phyloP scores from a whole-genome alignment of 2,888 invertebrate genomes.

The Elgonia sp. region DNA sequence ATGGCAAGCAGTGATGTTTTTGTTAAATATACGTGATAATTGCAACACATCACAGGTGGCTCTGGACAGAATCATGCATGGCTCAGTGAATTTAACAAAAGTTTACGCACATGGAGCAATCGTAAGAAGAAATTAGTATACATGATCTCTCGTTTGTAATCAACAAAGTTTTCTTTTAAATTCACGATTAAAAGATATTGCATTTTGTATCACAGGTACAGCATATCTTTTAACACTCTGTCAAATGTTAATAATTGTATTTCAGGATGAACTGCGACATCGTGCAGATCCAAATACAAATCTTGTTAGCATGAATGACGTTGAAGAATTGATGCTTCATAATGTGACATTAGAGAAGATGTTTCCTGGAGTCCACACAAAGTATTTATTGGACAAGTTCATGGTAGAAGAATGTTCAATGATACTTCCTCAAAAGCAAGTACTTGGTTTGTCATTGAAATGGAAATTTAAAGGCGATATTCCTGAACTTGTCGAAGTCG shows the following conservation, averaged over 20 bases:
- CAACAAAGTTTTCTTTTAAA: too few relatives aligned
- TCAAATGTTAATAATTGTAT: too few relatives aligned
- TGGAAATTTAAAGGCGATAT: neutral
- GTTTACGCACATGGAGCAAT: neutral
- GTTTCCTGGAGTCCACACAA: conserved; percentile 19
- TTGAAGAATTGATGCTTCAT: neutral
- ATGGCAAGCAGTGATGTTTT: conserved; percentile 39
- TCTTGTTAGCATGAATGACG: conserved; percentile 10
- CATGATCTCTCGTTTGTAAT: too few relatives aligned
- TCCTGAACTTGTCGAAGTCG: conserved; percentile 48
- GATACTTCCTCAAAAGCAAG: conserved; percentile 6
- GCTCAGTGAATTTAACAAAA: conserved; percentile 12
- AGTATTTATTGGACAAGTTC: conserved; percentile 38
- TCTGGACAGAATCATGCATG: conserved; percentile 19
- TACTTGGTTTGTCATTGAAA: neutral
- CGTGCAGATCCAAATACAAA: too few relatives aligned
- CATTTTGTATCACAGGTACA: too few relatives aligned
- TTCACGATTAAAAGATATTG: neutral
- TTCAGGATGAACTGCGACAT: too few relatives aligned
- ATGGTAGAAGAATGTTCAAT: conserved; percentile 9
- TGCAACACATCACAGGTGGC: conserved; percentile 35
- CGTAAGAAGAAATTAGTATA: too few relatives aligned
- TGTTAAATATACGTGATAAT: conserved; percentile 24
- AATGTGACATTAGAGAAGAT: conserved; percentile 3
- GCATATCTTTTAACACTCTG: too few relatives aligned